Base-by-base conservation (phyloP, 1,140 invertebrate genomes). In the Formica exsecta region DNA sequence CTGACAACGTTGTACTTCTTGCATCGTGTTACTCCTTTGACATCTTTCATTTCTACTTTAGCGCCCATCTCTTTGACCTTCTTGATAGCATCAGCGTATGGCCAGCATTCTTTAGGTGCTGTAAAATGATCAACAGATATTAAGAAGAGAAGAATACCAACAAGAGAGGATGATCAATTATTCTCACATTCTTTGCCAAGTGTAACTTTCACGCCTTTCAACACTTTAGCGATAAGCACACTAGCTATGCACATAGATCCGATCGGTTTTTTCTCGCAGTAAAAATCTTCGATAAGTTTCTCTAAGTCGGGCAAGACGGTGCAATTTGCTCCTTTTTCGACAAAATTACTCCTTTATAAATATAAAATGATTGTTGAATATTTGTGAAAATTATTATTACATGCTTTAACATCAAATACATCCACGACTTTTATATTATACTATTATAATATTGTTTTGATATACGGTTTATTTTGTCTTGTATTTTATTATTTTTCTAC, bases 241-340 rank as follows among this genome's bases (percentile, higher is more conserved):
- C 96, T 95, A n/a, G 96, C 94, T 77, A 97, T 97, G 90, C 96
- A 97, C 61, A 96, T 96, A 38, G 96, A 87, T 76, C 95, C 96
- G 71, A 97, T 96, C 3, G 96, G 96, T 92, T 96, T 97, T 57
- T 94, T 95, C 0, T 93, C 91, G 22, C 91, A 90, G 90, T 96
- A 95, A 90, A 97, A 97, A 19, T 96, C 96, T 83, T 95, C 94
- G 38, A 97, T 93, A 0, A 96, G 92, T 59, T 93, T 92, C 59
- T 94, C 94, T 7, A 97, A 93, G 44, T 96, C 96, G 19, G 94
- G 92, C 80, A 95, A 91, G 0, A 97, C 94, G 6, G 91, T 95
- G 89, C 96, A 96, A 13, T 96, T 90, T 19, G 94, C 86, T 11
- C 96, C 96, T 86, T 96, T 95, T 2, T 94, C 91, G n/a, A 95